Conservation (phyloP, 2,113 vertebrate genomes). For the Plecotus auritus region DNA sequence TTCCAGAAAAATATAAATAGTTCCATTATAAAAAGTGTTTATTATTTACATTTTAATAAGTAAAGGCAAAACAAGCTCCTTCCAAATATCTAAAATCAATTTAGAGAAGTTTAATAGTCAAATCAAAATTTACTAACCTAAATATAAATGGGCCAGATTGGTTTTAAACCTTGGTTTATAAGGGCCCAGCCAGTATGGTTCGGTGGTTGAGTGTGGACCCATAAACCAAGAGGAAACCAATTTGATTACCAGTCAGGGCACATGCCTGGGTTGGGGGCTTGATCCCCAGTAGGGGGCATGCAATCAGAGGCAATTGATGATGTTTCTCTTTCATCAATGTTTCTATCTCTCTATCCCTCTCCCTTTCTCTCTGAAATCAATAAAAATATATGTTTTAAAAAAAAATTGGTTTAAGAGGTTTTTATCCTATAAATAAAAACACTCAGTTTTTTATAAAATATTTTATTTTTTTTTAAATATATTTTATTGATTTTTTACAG, state of each 20-base stretch:
- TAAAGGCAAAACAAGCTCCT: neutral
- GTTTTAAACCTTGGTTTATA: neutral
- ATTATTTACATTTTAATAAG: slow-evolving; percentile 5
- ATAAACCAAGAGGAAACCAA: too few species aligned
- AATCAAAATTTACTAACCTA: slow-evolving; percentile 32
- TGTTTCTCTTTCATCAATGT: too few species aligned
- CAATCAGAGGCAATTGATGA: too few species aligned
- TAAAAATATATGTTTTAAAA: neutral
- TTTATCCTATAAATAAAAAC: neutral
- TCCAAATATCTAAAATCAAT: slow-evolving; percentile 1
- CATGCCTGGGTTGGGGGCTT: too few species aligned
- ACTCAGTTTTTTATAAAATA: neutral
- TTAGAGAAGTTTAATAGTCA: neutral
- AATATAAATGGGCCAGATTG: neutral
- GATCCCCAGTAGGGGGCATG: too few species aligned
- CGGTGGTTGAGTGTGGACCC: too few species aligned
- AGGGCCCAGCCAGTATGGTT: too few species aligned
- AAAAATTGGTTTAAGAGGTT: neutral
- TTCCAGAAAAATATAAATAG: slow-evolving; percentile 8
- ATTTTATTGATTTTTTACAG: too few species aligned
- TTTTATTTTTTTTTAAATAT: too few species aligned
- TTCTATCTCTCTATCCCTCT: too few species aligned
- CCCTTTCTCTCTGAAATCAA: too few species aligned
- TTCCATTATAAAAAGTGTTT: neutral
- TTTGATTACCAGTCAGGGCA: too few species aligned